phyloP scores from a whole-genome alignment of 2,113 vertebrate genomes.

The Pelobates fuscus region DNA sequence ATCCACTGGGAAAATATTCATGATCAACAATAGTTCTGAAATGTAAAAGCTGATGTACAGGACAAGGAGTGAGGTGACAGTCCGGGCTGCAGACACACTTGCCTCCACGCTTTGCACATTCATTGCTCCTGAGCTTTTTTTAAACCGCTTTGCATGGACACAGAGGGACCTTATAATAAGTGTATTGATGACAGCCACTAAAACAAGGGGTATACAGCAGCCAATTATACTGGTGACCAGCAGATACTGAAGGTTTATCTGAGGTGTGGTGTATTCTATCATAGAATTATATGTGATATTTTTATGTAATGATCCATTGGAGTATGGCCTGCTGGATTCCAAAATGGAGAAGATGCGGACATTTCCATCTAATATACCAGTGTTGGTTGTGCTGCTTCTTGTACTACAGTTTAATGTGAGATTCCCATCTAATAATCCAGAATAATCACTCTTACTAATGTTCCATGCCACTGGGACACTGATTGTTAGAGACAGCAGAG shows the following conservation, averaged over 20 bases:
- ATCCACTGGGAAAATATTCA: slow-evolving; percentile 24
- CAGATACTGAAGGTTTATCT: slow-evolving; percentile 12
- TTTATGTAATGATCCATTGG: neutral
- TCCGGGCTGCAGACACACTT: slow-evolving; percentile 19
- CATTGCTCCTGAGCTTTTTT: slow-evolving; percentile 3
- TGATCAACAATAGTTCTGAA: slow-evolving; percentile 21
- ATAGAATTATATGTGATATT: slow-evolving; percentile 6
- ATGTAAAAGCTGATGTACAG: slow-evolving; percentile 23
- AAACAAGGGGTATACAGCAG: slow-evolving; percentile 20
- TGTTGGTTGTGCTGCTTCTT: neutral
- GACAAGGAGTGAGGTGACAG: slow-evolving; percentile 24
- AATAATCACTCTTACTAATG: slow-evolving; percentile 12
- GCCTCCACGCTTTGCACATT: slow-evolving; percentile 12
- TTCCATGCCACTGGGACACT: slow-evolving; percentile 29
- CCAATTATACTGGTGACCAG: slow-evolving; percentile 26
- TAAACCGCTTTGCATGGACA: neutral
- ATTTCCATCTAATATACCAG: neutral
- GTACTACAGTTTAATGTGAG: neutral
- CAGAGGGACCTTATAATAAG: slow-evolving; percentile 21
- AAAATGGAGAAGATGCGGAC: neutral
- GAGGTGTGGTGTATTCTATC: neutral
- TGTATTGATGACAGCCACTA: slow-evolving; percentile 24
- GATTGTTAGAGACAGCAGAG: slow-evolving; percentile 32
- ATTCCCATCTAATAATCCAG: neutral
- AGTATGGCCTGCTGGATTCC: neutral